phyloP scores from a whole-genome alignment of 2,113 vertebrate genomes.

The Podocnemis expansa region DNA sequence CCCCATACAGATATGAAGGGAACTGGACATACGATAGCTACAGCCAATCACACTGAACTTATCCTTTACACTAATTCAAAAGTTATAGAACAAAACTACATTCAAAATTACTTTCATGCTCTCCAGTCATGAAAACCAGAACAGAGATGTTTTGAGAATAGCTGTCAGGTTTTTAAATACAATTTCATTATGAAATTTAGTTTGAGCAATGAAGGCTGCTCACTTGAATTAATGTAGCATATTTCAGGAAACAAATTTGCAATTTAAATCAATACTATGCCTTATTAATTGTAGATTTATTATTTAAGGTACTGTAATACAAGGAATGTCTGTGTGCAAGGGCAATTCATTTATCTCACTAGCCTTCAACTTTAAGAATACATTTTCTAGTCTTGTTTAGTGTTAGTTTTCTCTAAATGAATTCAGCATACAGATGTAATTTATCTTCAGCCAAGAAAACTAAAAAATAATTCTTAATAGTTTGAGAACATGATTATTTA shows the following conservation, averaged over 20 bases:
- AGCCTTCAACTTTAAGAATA: slow-evolving; percentile 14
- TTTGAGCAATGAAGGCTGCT: neutral
- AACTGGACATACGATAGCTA: neutral
- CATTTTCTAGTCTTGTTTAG: slow-evolving; percentile 20
- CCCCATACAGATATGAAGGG: neutral
- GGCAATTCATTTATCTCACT: neutral
- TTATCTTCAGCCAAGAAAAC: slow-evolving; percentile 4
- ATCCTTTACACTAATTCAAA: neutral
- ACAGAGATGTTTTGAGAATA: neutral
- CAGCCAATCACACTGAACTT: neutral
- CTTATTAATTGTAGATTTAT: neutral
- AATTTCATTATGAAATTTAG: neutral
- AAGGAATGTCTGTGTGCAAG: neutral
- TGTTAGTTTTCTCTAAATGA: slow-evolving; percentile 18
- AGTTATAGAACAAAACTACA: neutral
- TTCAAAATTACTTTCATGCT: neutral
- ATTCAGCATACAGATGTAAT: neutral
- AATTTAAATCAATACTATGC: neutral
- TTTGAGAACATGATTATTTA: slow-evolving; percentile 35
- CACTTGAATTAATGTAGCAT: neutral
- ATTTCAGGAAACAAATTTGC: neutral
- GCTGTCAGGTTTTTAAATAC: neutral
- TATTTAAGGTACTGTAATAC: neutral
- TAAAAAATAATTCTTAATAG: neutral
- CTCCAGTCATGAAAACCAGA: neutral